Conservation (phyloP, 2,113 vertebrate genomes). For the Chascanopsetta lugubris region DNA sequence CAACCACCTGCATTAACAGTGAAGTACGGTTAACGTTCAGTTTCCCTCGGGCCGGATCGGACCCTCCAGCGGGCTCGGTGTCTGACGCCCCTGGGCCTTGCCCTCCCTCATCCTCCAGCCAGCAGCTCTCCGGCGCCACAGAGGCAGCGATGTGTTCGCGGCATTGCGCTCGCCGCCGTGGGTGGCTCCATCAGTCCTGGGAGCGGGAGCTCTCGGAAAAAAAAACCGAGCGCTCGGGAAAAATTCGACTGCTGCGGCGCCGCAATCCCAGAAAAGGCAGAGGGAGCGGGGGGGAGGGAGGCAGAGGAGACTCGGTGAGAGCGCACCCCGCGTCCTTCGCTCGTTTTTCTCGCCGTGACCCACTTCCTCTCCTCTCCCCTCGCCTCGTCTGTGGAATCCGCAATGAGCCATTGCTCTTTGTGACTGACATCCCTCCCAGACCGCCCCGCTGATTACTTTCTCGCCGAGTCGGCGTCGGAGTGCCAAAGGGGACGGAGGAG, state of each 20-base stretch:
- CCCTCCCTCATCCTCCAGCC: constrained; percentile 13
- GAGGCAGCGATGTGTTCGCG: constrained; percentile 29
- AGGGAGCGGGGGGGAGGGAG: neutral
- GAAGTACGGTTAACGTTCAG: too few relatives aligned
- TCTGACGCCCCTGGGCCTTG: constrained; percentile 38
- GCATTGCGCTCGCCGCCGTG: constrained; percentile 23
- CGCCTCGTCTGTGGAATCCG: constrained; percentile 70
- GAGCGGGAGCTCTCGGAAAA: too few relatives aligned
- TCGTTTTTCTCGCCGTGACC: constrained; percentile 46
- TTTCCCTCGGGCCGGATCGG: too few relatives aligned
- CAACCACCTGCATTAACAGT: too few relatives aligned
- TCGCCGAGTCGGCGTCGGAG: constrained; percentile 38
- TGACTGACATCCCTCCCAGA: constrained; percentile 57
- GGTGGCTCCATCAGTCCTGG: constrained; percentile 63
- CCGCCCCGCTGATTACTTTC: constrained; percentile 69
- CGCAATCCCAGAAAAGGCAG: constrained; percentile 46
- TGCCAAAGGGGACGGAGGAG: constrained; percentile 26
- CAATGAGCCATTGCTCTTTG: constrained; percentile 70
- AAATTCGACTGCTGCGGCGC: constrained; percentile 52
- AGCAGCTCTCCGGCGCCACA: constrained; percentile 1
- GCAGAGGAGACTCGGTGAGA: constrained; percentile 8
- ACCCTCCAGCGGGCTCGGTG: too few relatives aligned
- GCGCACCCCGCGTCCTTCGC: constrained; percentile 61
- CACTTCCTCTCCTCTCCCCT: too few relatives aligned
- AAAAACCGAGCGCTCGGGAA: too few relatives aligned